These are phyloP conservation scores for Epinotia nisella DNA, from an alignment of 2,888 invertebrate genomes.

Conservation along the genomic window DNA sequence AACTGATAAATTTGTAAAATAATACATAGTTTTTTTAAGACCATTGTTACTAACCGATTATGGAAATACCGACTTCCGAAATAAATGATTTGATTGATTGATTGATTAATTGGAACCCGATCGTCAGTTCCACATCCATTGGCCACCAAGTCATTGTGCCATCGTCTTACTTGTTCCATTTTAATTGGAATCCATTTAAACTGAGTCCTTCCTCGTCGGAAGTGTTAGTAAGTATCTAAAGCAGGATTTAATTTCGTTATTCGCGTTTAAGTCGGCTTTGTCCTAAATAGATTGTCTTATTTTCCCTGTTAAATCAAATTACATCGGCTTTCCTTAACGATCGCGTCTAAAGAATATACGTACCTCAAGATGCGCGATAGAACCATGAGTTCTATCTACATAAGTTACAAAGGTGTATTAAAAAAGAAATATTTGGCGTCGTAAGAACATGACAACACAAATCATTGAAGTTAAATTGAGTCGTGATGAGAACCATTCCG, in stretches of 20 bases:
- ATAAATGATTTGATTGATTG: no score
- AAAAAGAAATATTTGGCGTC: no score
- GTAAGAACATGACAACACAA: no score
- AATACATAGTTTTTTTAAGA: no score
- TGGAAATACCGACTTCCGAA: no score
- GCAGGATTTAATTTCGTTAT: conserved; percentile 32
- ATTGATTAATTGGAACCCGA: no score
- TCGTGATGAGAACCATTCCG: no score
- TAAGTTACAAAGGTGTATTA: no score
- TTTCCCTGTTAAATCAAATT: conserved; percentile 31
- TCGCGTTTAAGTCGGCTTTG: conserved; percentile 27
- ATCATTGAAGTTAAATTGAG: no score
- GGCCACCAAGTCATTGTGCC: background rate
- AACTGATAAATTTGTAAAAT: no score
- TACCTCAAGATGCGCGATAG: background rate
- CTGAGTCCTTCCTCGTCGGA: conserved; percentile 16
- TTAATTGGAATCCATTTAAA: conserved; percentile 9
- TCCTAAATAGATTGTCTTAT: conserved; percentile 29
- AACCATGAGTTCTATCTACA: no score
- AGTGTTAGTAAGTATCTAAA: conserved; percentile 18
- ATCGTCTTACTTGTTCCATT: background rate
- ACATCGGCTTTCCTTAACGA: conserved; percentile 6
- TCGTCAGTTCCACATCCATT: background rate
- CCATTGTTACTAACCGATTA: no score
- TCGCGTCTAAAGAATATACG: background rate